phyloP scores from a whole-genome alignment of 2,888 invertebrate species.

The Gnatocerus cornutus region DNA sequence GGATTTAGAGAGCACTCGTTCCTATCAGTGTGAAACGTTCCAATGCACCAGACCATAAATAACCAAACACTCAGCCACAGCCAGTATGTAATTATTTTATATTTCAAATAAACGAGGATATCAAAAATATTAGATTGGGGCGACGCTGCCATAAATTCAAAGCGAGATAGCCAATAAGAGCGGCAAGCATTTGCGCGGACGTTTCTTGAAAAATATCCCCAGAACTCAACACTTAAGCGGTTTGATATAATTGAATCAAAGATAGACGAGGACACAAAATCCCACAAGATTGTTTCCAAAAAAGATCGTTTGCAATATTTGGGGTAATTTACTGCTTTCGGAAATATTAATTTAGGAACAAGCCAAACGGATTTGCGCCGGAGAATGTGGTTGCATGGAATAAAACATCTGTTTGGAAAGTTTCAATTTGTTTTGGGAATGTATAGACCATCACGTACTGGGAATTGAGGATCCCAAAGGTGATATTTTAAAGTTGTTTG shows the following conservation, averaged over 20 bases:
- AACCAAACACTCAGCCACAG: slow-evolving; percentile 42
- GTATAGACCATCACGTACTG: slow-evolving; percentile 1
- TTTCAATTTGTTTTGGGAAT: slow-evolving; percentile 1
- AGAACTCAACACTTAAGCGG: slow-evolving; percentile 27
- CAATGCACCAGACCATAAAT: slow-evolving; percentile 43
- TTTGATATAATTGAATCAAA: slow-evolving; percentile 39
- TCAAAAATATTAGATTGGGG: slow-evolving; percentile 49
- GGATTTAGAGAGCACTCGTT: slow-evolving; percentile 45
- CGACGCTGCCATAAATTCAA: slow-evolving; percentile 35
- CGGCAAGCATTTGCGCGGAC: slow-evolving; percentile 38
- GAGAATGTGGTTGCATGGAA: background rate
- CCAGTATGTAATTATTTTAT: slow-evolving; percentile 48
- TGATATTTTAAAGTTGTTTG: slow-evolving; percentile 1
- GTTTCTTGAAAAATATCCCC: slow-evolving; percentile 38
- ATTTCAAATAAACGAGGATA: slow-evolving; percentile 49
- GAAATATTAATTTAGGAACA: background rate
- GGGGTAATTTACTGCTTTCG: background rate
- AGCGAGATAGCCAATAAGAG: slow-evolving; percentile 45
- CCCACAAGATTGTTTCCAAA: slow-evolving; percentile 11
- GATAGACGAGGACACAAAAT: slow-evolving; percentile 12
- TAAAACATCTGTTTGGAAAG: background rate
- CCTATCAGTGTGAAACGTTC: slow-evolving; percentile 46
- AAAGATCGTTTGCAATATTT: slow-evolving; percentile 1
- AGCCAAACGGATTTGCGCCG: background rate
- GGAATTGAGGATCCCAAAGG: background rate